Evolutionary conservation across 2,888 invertebrate species (phyloP), one percentile per base, ranked within the genome.

Genomic region (Ditylenchus weischeri): DNA sequence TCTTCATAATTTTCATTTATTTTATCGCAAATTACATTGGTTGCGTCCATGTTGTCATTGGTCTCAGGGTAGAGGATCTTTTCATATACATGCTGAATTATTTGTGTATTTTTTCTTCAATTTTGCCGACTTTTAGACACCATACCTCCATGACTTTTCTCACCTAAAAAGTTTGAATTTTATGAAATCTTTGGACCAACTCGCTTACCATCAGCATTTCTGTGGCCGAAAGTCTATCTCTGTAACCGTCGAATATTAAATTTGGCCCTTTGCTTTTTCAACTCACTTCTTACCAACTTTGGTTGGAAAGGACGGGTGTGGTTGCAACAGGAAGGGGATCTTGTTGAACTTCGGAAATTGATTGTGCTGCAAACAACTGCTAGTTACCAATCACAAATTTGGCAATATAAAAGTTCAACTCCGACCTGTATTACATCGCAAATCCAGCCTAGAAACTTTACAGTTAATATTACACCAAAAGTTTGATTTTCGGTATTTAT

Each of bases 191-290:
- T 43, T 43, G 15, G 11, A 54, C 11, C n/a, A 54, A 54, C 54
- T 54, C 1, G 1, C 21, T 54, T 54, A 21, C 21, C 54, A 54
- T 54, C 78, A 99, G 92, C 86, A 98, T 96, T 85, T 98, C 98
- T 83, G 95, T 98, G 2, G 98, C 98, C 67, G 95, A 93, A 75
- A 99, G 86, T 19, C 96, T 90, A 85, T 98, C 98, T 88, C 95
- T 86, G n/a, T 15, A 65, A 50, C n/a, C 36, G 15, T 64, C n/a
- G 11, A 57, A 38, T 66, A 23, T 23, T 23, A 36, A 36, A 19
- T 29, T 36, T 36, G 21, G 29, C 7, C 5, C 10, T 11, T n/a
- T 13, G 6, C 15, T 23, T 8, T 13, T 29, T 5, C 13, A 54
- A 48, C 57, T 18, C 3, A 65, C 65, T 65, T 65, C 49, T 65